Base-by-base conservation (phyloP, 64 coral and sea anemone genomes). In the Acropora tenuis region DNA sequence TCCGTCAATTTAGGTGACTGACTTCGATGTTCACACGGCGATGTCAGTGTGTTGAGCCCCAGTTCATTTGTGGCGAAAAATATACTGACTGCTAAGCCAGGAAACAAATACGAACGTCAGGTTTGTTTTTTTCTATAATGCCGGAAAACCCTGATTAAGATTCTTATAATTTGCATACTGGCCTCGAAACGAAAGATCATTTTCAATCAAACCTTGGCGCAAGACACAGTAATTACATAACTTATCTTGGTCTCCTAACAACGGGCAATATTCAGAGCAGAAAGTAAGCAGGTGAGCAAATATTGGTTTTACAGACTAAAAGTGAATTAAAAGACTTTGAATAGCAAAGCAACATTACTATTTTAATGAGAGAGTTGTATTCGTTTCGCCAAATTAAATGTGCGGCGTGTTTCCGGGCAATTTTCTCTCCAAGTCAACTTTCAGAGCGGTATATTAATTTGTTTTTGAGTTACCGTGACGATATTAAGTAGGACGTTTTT, bases 241-340 rank as follows among this genome's bases (percentile, higher is more conserved):
- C 58, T 71, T 71, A 48, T 71, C 63, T 85, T 47, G 13, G 82
- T 85, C 43, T 45, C 82, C 44, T 71, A 47, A 71, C 82, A 85
- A 85, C 82, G 61, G 44, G 40, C 1, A 49, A 19, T 30, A 85
- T 11, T 48, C 17, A 55, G 3, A 55, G 16, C 20, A 81, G 79
- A 8, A 15, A 43, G 11, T 61, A 1, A 60, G 45, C 82, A 85
- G 82, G 82, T 85, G 82, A 49, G 68, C 18, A 85, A 85, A 85
- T 71, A 71, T 13, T 6, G 2, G 0, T 17, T 3, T 47, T 6
- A 68, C 15, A 45, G 45, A 84, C 13, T 10, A 12, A 63, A 63
- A 13, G 16, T 63, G 60, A 63, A 63, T 13, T 13, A 3, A 63
- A 63, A 63, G 16, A 15, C 8, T 13, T 9, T 5, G 52, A 55